phyloP scores from a whole-genome alignment of 2,888 invertebrate genomes.

The Hermodice carunculata region DNA sequence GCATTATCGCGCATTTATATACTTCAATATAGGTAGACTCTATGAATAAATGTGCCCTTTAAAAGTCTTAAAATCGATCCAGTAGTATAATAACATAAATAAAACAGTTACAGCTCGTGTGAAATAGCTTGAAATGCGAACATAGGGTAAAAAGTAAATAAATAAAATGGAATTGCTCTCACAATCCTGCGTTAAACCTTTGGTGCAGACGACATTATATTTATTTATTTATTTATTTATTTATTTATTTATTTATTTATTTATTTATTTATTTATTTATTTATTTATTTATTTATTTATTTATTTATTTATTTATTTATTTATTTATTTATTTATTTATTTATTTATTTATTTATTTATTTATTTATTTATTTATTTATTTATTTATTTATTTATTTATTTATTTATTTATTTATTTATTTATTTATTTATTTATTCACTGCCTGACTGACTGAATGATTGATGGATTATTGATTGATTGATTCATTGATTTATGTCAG shows the following conservation, averaged over 20 bases:
- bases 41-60: too few relatives aligned
- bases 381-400: conserved; percentile 11
- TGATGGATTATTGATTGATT: conserved; percentile 12
- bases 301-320: conserved; percentile 1
- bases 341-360: conserved; percentile 11
- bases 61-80: too few relatives aligned
- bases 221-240: conserved; percentile 6
- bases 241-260: conserved; percentile 8
- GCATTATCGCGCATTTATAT: too few relatives aligned
- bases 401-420: conserved; percentile 9
- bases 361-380: conserved; percentile 11
- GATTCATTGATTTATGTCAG: conserved; percentile 9
- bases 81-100: too few relatives aligned
- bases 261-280: conserved; percentile 3
- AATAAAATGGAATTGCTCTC: too few relatives aligned
- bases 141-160: too few relatives aligned
- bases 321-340: conserved; percentile 9
- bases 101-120: too few relatives aligned
- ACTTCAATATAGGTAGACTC: too few relatives aligned
- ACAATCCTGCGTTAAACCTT: too few relatives aligned
- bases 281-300: conserved; percentile 4
- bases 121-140: too few relatives aligned
- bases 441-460: conserved; percentile 7
- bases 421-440: conserved; percentile 4
- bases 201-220: too few relatives aligned